These are phyloP conservation scores for Sthenelais limicola DNA, from an alignment of 2,888 invertebrate species.

Conservation along the genomic window DNA sequence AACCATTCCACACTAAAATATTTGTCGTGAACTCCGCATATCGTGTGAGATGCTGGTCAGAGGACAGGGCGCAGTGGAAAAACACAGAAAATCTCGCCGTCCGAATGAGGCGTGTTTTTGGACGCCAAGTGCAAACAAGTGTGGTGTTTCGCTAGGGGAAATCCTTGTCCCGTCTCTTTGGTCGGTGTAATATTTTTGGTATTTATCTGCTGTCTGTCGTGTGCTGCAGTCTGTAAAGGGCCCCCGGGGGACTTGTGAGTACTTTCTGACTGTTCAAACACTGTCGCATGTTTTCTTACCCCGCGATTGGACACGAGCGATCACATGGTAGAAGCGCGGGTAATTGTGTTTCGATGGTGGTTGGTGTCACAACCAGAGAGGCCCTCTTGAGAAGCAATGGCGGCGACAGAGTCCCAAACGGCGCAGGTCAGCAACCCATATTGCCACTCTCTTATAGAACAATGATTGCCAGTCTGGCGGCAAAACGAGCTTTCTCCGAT, in stretches of 20 bases:
- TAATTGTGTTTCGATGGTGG: slow-evolving; percentile 37
- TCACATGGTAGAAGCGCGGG: slow-evolving; percentile 18
- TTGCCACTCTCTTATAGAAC: too few relatives aligned
- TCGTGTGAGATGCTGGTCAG: slow-evolving; percentile 27
- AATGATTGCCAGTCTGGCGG: too few relatives aligned
- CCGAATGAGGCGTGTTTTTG: slow-evolving; percentile 27
- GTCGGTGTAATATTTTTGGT: slow-evolving; percentile 31
- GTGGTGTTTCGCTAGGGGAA: slow-evolving; percentile 26
- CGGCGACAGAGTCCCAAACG: slow-evolving; percentile 21
- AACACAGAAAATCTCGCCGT: slow-evolving; percentile 20
- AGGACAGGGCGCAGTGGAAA: slow-evolving; percentile 24
- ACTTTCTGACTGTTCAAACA: slow-evolving; percentile 38
- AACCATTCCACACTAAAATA: slow-evolving; percentile 10
- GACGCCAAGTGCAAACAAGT: slow-evolving; percentile 33
- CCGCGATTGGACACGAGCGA: slow-evolving; percentile 22
- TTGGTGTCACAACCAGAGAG: slow-evolving; percentile 23
- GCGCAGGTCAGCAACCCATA: not conserved
- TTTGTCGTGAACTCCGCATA: slow-evolving; percentile 39
- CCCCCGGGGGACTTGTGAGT: slow-evolving; percentile 20
- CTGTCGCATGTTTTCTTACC: slow-evolving; percentile 36
- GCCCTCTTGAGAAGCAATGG: slow-evolving; percentile 28
- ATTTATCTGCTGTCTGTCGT: slow-evolving; percentile 22
- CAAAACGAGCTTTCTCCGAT: too few relatives aligned
- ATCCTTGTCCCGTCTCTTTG: slow-evolving; percentile 28
- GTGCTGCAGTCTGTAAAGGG: slow-evolving; percentile 23